phyloP scores from a whole-genome alignment of 2,113 vertebrate species.

The Colinus virginianus region DNA sequence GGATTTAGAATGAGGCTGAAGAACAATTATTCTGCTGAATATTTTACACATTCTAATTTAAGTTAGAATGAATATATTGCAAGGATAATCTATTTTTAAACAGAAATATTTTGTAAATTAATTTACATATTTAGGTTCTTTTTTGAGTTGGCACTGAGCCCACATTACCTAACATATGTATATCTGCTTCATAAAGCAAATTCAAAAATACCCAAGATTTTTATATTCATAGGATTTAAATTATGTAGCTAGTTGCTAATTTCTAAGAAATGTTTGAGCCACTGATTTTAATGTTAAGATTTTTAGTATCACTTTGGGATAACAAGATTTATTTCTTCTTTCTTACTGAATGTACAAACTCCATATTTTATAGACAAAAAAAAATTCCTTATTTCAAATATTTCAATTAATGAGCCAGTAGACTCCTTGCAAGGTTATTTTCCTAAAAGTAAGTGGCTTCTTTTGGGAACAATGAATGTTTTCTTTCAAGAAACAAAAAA shows the following conservation, averaged over 20 bases:
- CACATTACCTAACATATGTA: neutral
- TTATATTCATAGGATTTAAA: neutral
- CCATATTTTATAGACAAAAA: neutral
- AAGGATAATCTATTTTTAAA: neutral
- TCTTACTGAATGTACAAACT: neutral
- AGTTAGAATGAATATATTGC: neutral
- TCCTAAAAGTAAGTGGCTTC: neutral
- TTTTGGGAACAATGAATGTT: neutral
- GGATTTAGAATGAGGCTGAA: neutral
- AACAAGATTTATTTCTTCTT: neutral
- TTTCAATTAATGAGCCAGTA: neutral
- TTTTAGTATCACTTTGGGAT: neutral
- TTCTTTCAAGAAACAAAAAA: neutral
- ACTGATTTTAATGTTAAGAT: neutral
- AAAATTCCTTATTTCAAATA: neutral
- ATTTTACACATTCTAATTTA: neutral
- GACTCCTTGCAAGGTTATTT: neutral
- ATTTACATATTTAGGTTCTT: neutral
- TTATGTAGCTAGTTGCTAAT: neutral
- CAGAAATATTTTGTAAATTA: neutral
- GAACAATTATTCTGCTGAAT: neutral
- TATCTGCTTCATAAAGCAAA: neutral
- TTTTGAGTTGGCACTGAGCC: neutral
- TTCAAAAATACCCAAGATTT: neutral
- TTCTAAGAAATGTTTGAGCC: neutral